Evolutionary conservation across 2,797 vertebrate species (phyloP), one percentile per base, ranked within the genome.

Genomic region (Microctenopoma stevenorrisi): DNA sequence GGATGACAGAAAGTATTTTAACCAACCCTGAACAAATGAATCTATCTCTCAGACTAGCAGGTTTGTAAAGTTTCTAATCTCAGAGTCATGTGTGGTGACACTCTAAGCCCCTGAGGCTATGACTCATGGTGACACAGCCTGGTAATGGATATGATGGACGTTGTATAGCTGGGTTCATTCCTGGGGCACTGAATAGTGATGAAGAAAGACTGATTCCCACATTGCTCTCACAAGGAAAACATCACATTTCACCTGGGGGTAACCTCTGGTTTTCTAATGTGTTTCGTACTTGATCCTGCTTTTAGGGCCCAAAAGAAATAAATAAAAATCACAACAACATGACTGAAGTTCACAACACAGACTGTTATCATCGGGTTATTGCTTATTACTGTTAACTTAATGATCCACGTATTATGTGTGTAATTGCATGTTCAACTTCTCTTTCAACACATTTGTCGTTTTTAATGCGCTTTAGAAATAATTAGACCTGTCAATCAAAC

Each of bases 101-200:
- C 54, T 74, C 37, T 68, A 10, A 64, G 38, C 67, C 73, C 72
- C 47, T 4, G 68, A 78, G 81, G 76, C 64, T 61, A 43, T 57
- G 68, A 74, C 72, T 84, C 58, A 54, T 40, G 56, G 68, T 64
- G 68, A 81, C 51, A 62, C 74, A 72, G 68, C 62, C 82, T 75
- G 81, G 83, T 79, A 79, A 85, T 78, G 79, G 83, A 87, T 79
- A 82, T 86, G 79, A 87, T 81, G 64, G 67, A 86, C 80, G 64
- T 55, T 66, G 44, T 56, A 68, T 60, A 67, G 71, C 64, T 61
- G 68, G 58, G 80, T 85, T 88, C 84, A 85, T 67, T 76, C 49
- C 33, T 64, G 37, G 84, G 68, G 25, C 80, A 33, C 55, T 72
- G 67, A 84, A 81, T 73, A 71, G 57, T 69, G 74, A 64, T 76